phyloP scores from a whole-genome alignment of 2,888 invertebrate species.

The Himalopsyche kuldschensis region DNA sequence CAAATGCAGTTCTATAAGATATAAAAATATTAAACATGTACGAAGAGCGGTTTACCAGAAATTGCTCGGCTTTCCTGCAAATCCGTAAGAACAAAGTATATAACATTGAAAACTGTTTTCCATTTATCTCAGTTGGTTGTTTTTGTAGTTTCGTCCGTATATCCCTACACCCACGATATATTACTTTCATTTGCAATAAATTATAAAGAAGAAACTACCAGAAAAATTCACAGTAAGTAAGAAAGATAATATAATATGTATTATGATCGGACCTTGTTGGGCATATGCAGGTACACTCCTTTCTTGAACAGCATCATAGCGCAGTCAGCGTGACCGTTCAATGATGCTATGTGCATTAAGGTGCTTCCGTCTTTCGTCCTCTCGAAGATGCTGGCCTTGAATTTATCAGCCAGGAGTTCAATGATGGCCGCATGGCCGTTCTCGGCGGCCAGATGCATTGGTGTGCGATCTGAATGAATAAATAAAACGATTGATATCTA shows the following conservation, averaged over 20 bases:
- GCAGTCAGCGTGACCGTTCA: constrained; percentile 97
- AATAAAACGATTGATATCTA: neutral
- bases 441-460: constrained; percentile 97
- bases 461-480: constrained; percentile 76
- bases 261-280: constrained; percentile 76
- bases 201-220: too few relatives aligned
- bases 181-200: too few relatives aligned
- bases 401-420: constrained; percentile 95
- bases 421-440: constrained; percentile 95
- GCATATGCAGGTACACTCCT: constrained; percentile 99
- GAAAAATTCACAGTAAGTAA: constrained; percentile 35
- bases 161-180: too few relatives aligned
- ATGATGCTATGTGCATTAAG: constrained; percentile 96
- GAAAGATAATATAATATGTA: neutral
- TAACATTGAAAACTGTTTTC: too few relatives aligned
- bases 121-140: too few relatives aligned
- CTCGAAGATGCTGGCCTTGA: constrained; percentile 94
- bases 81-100: too few relatives aligned
- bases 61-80: too few relatives aligned
- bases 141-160: too few relatives aligned
- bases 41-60: too few relatives aligned
- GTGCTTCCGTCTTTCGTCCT: constrained; percentile 98
- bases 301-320: constrained; percentile 98
- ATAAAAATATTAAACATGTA: too few relatives aligned
- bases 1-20: too few relatives aligned